Percentiles rank a stretch among this genome's conserved stretches.
These are phyloP conservation scores for Drosophila parthenogenetica DNA, from an alignment of 2,888 invertebrate species.

Conservation along the genomic window DNA sequence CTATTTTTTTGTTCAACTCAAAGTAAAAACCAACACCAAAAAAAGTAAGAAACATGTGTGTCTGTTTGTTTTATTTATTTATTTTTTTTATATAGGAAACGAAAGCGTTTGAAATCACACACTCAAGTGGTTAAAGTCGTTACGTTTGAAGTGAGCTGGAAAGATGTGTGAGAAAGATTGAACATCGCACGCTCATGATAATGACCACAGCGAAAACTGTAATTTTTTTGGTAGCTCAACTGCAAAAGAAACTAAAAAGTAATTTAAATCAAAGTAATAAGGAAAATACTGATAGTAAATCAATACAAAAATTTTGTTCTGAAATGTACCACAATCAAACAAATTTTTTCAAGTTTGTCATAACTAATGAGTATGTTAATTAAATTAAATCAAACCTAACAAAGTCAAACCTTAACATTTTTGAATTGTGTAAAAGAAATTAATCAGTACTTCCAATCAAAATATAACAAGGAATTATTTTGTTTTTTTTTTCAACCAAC, in stretches of 20 bases:
- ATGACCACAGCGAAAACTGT: slow-evolving; percentile 36
- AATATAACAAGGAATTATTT: too few relatives aligned
- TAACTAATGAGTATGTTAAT: too few relatives aligned
- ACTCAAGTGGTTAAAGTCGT: slow-evolving; percentile 59
- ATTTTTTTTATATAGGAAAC: slow-evolving; percentile 47
- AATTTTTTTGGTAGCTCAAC: neutral
- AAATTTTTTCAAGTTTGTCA: too few relatives aligned
- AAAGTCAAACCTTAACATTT: too few relatives aligned
- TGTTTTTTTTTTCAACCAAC: too few relatives aligned
- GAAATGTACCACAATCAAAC: too few relatives aligned
- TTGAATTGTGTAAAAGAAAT: too few relatives aligned
- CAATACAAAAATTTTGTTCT: too few relatives aligned
- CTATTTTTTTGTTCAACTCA: slow-evolving; percentile 49
- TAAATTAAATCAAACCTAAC: too few relatives aligned
- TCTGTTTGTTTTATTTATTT: slow-evolving; percentile 8
- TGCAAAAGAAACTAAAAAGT: slow-evolving; percentile 4
- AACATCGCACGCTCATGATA: slow-evolving; percentile 34
- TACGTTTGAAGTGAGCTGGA: slow-evolving; percentile 41
- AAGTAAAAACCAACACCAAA: neutral
- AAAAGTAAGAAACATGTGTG: slow-evolving; percentile 14
- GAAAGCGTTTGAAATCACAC: slow-evolving; percentile 73
- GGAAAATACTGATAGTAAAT: too few relatives aligned
- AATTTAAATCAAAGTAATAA: too few relatives aligned
- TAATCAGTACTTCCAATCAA: too few relatives aligned
- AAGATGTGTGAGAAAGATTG: slow-evolving; percentile 51